These are phyloP conservation scores for Lerema accius DNA, from an alignment of 1,140 invertebrate species.

Conservation along the genomic window DNA sequence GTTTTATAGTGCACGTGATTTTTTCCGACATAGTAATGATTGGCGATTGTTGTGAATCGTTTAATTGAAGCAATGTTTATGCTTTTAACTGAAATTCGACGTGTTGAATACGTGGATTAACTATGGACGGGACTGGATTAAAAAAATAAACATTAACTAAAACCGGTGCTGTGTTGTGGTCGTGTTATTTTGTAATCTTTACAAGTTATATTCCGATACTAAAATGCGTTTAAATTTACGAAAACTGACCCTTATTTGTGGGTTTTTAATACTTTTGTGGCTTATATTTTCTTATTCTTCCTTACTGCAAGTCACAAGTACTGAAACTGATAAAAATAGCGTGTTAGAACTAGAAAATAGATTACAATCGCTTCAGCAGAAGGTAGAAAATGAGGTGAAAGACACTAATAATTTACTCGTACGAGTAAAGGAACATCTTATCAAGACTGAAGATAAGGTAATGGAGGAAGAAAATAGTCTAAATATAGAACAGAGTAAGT, in stretches of 20 bases:
- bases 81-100: constrained; percentile 10
- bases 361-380: constrained; percentile 55
- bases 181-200: constrained; percentile 9
- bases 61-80: constrained; percentile 31
- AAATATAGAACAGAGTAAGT: constrained; percentile 40
- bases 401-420: constrained; percentile 62
- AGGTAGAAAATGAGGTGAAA: constrained; percentile 56
- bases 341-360: constrained; percentile 53
- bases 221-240: constrained; percentile 65
- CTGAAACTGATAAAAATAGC: constrained; percentile 32
- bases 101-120: constrained; percentile 22
- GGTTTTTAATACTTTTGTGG: constrained; percentile 49
- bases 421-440: constrained; percentile 61
- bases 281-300: constrained; percentile 56
- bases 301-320: constrained; percentile 44
- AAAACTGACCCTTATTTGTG: constrained; percentile 49
- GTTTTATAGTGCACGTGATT: not conserved
- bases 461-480: constrained; percentile 36
- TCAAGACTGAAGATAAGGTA: constrained; percentile 36
- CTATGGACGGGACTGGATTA: constrained; percentile 1
- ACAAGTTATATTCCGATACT: constrained; percentile 21
- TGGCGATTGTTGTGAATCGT: constrained; percentile 18
- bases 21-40: constrained; percentile 1
- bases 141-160: not conserved
- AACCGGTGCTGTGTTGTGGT: constrained; percentile 8